Percentiles rank a stretch among this genome's conserved stretches.
These are phyloP conservation scores for Hippolais icterina DNA, from an alignment of 2,113 vertebrate species.

Conservation along the genomic window DNA sequence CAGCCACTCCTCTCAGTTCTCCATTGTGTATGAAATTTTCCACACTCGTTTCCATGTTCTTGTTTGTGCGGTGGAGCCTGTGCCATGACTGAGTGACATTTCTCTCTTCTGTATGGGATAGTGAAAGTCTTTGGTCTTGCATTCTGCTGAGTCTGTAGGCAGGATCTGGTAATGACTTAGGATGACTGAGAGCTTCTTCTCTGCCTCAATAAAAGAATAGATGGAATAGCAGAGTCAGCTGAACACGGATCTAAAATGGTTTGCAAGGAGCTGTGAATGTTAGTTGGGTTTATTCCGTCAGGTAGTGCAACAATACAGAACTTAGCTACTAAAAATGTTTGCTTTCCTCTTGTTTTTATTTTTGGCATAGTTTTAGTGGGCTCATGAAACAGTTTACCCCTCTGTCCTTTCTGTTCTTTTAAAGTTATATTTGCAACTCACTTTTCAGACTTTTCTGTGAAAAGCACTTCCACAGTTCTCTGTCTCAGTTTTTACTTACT, in stretches of 20 bases:
- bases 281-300: not conserved
- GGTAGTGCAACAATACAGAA: not conserved
- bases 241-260: not conserved
- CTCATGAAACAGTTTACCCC: not conserved
- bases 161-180: not conserved
- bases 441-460: not conserved
- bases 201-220: not conserved
- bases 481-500: not conserved
- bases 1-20: not conserved
- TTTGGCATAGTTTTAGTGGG: not conserved
- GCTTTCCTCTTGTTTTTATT: not conserved
- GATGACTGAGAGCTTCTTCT: not conserved
- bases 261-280: not conserved
- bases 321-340: not conserved
- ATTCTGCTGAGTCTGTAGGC: not conserved
- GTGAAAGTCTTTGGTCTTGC: not conserved
- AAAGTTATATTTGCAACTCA: not conserved
- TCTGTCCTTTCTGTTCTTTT: not conserved
- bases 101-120: accelerated
- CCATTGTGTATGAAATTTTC: not conserved
- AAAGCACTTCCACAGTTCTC: not conserved
- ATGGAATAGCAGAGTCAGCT: not conserved
- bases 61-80: not conserved
- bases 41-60: not conserved
- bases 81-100: not conserved